Base-by-base conservation (phyloP, 2,113 vertebrate species). In the Caranx ignobilis region DNA sequence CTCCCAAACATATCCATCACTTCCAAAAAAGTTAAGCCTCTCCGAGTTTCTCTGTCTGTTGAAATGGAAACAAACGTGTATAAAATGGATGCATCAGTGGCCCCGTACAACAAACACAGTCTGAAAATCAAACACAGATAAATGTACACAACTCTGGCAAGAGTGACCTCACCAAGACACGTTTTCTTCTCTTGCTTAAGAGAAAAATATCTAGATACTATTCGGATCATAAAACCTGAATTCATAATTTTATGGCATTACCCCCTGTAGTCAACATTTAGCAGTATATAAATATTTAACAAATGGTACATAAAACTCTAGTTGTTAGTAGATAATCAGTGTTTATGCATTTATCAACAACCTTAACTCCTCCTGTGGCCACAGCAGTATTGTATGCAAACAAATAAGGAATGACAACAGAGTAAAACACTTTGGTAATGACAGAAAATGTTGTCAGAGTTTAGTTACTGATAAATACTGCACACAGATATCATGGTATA, bases 91-190 rank as follows among this genome's bases (percentile, higher is more conserved):
- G 68, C 48, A 21, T 63, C 76, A 68, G 76, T 82, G 80, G 75
- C 75, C 60, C 60, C 7, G 66, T 72, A 86, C 71, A 87, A 87
- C 71, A 87, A 87, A 83, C 79, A 77, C 65, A 68, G 61, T n/a
- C 2, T 63, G 66, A 57, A 79, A 59, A 75, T 75, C 66, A 75
- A 79, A 86, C 79, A 75, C 63, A 0, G n/a, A 74, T 34, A 16
- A 43, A 71, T 70, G 74, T 66, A 82, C 75, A 86, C 70, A 70
- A 60, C 59, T 82, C 43, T 60, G 52, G 77, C 62, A 81, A 52
- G 35, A 43, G n/a, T 73, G 69, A 73, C 63, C 43, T 63, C 62
- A 71, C 11, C 18, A 21, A 39, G 37, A 32, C 19, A 55, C 47
- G 67, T 79, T 79, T 64, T 41, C 13, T 62, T 79, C 64, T 79